Evolutionary conservation across 2,113 vertebrate genomes (phyloP), one percentile per base, ranked within the genome.

Genomic region (Onychorhynchus coronatus): DNA sequence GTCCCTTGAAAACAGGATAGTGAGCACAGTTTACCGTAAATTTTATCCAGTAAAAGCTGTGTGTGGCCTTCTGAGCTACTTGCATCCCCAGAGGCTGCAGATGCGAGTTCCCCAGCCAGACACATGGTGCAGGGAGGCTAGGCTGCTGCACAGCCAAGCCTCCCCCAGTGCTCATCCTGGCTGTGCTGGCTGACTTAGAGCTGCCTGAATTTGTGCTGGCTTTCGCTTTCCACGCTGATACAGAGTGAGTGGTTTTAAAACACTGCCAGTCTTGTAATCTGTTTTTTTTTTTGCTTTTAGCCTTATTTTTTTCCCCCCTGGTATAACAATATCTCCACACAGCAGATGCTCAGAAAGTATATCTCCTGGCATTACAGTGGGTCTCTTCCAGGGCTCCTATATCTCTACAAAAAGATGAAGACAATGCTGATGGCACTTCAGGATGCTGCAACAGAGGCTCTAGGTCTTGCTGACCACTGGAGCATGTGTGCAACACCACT

Each of bases 401-500:
- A 22, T 62, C 25, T 91, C 37, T 46, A 55, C 33, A 88, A 25
- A n/a, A 66, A 73, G 35, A 9, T 74, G 42, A 62, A 81, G 63
- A 44, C 17, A 31, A n/a, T 2, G 2, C 5, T 73, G 46, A 27
- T 8, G 1, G 16, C 21, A 28, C 22, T 85, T 66, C 50, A 66
- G 80, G 41, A 24, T 47, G 37, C 52, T 71, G 35, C 59, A 39
- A 24, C 16, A 50, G 28, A 47, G 31, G 24, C 9, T 86, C 16
- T n/a, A 52, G 14, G 21, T 66, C 62, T 33, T 61, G 30, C 7
- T 0, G 0, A 37, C 44, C 13, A 23, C 35, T 9, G 2, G 2
- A 75, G 10, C 15, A 4, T 2, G 1, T 33, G n/a, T 74, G 28
- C 42, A 63, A 25, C 31, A 66, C 17, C 27, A 11, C 28, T 23